Evolutionary conservation across 2,113 vertebrate genomes (phyloP).

Genomic region (Eptatretus burgeri): DNA sequence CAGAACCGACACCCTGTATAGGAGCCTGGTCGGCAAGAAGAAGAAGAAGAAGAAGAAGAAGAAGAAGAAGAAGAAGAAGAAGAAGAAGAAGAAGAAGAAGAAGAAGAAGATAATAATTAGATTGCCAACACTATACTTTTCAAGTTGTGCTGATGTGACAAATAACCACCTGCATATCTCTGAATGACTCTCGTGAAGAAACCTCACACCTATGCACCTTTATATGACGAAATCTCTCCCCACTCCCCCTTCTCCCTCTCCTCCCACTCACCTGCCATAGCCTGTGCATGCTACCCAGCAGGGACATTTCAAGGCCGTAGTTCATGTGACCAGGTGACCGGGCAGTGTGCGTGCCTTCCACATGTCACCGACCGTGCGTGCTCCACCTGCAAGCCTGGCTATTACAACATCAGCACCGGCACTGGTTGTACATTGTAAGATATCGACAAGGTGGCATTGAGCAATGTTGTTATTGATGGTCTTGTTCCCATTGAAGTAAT

Average conservation of each 20-base stretch:
- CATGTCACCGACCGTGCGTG: slow-evolving; percentile 50
- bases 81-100: too few species aligned
- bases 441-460: too few species aligned
- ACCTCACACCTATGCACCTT: not conserved
- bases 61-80: too few species aligned
- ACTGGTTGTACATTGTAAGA: slow-evolving; percentile 46
- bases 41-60: too few species aligned
- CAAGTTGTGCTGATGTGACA: not conserved
- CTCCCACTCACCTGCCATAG: slow-evolving; percentile 15
- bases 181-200: not conserved
- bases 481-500: too few species aligned
- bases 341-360: slow-evolving; percentile 51
- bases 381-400: slow-evolving; percentile 42
- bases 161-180: not conserved
- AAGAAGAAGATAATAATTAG: too few species aligned
- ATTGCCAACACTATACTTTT: too few species aligned
- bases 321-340: slow-evolving; percentile 39
- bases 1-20: too few species aligned
- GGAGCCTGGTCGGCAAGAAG: too few species aligned
- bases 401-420: slow-evolving; percentile 52
- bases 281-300: slow-evolving; percentile 37
- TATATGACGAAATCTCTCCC: not conserved
- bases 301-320: slow-evolving; percentile 33
- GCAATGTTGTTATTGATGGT: too few species aligned
- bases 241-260: not conserved